Evolutionary conservation across 1,140 invertebrate genomes (phyloP), one percentile per base, ranked within the genome.

Genomic region (Drosophila pseudoobscura): DNA sequence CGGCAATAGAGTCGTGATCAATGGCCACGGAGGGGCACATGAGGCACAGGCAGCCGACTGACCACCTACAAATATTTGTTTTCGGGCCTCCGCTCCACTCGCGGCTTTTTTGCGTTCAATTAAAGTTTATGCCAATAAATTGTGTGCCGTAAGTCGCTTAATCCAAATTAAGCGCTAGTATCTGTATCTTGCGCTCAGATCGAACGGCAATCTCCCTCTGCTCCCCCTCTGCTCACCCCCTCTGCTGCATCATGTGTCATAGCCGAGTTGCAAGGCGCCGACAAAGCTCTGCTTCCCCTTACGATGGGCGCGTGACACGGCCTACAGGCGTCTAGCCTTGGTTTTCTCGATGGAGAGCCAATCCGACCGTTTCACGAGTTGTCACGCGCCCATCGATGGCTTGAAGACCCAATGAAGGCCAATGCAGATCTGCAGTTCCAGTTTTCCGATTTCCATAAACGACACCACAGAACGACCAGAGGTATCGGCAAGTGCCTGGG

Each of bases 71-170:
- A 83, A 64, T 79, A 58, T 76, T 73, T 65, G 55, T 54, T 82
- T 84, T 74, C 26, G 31, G 57, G 49, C 44, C 35, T 53, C n/a
- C 7, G 44, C 24, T 6, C 15, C 41, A 31, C 11, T 56, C 20
- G 53, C 47, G 22, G 22, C 43, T 72, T 63, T 60, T 70, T 74
- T 71, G 60, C 72, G 71, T 80, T 85, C 87, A 90, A 90, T 90
- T 90, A 90, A 90, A 90, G 70, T 73, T 70, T 56, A 70, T 72
- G 76, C 82, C 87, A 87, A 90, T 90, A 90, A 90, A 90, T 90
- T 90, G 61, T 90, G 74, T 55, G 61, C 87, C 87, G 78, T 83
- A 78, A 90, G 73, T 75, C 87, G 76, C 79, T 90, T 87, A 90
- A 90, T 90, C 78, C 90, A 82, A 80, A 83, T 90, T 90, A 90